Evolutionary conservation across 2,888 invertebrate genomes (phyloP).

Genomic region (Anthophora plumipes): DNA sequence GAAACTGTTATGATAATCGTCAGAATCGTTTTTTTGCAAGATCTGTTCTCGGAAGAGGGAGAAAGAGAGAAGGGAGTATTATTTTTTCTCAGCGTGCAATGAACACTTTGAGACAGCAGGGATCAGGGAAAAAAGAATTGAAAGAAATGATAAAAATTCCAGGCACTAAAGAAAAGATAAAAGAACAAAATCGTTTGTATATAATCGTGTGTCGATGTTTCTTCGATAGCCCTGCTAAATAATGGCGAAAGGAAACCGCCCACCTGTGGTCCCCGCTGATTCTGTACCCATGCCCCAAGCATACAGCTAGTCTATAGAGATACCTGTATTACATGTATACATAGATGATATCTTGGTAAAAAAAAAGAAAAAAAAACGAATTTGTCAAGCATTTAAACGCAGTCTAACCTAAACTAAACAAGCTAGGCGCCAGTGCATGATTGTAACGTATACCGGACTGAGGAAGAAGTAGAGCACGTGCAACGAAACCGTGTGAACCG

Average conservation of each 20-base stretch:
- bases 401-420: constrained; percentile 8
- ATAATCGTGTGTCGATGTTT: constrained; percentile 53
- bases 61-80: neutral
- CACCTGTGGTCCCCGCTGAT: constrained; percentile 36
- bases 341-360: constrained; percentile 45
- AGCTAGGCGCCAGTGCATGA: constrained; percentile 28
- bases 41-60: constrained; percentile 1
- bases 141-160: constrained; percentile 34
- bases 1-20: neutral
- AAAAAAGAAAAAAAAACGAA: too few relatives aligned
- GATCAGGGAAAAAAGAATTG: neutral
- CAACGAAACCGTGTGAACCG: neutral
- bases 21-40: neutral
- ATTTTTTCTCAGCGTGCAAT: constrained; percentile 5
- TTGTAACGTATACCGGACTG: constrained; percentile 6
- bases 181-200: constrained; percentile 63
- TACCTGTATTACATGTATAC: constrained; percentile 40
- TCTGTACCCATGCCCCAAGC: constrained; percentile 43
- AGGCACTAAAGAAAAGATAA: constrained; percentile 57
- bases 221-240: constrained; percentile 44
- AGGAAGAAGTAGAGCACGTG: constrained; percentile 5
- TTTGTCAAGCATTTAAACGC: constrained; percentile 34
- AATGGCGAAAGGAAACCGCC: constrained; percentile 1
- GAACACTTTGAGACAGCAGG: constrained; percentile 7
- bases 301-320: constrained; percentile 43